Evolutionary conservation across 1,140 invertebrate species (phyloP), one percentile per base, ranked within the genome.

Genomic region (Drosophila pandora): DNA sequence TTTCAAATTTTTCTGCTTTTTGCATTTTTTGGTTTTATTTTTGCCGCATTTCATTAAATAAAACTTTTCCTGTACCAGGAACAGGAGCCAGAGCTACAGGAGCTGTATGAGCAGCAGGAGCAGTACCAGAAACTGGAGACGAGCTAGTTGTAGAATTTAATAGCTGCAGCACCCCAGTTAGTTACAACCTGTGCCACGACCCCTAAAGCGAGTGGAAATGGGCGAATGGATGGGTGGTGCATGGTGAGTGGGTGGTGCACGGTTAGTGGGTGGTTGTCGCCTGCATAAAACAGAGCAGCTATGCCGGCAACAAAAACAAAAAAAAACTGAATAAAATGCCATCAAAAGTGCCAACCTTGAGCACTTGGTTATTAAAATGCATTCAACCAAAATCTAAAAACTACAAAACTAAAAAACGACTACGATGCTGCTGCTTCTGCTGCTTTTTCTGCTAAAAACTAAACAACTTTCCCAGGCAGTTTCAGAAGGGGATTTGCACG

Each of bases 361-460:
- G 82, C 74, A 85, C 82, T 85, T 85, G 82, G 82, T 85, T 85
- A 85, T 85, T 85, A 85, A 85, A 85, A 85, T 85, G 82, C 82
- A 85, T 85, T 85, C 82, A 85, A 85, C 82, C 82, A 87, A 87
- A 87, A 85, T 85, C 82, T 87, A 87, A 87, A 85, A 85, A 85
- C 82, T 87, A 69, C 82, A 73, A 85, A 85, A 85, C 82, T 82
- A 78, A 70, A 73, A 70, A 81, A 74, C 65, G 71, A 77, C 57
- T 58, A 78, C 68, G 60, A 57, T 48, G 63, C 65, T 56, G 61
- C 49, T 56, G 60, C 39, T 22, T 17, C 47, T 28, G 21, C 43
- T 25, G 43, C 34, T 49, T 17, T 41, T 47, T 30, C 65, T 68
- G 55, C 65, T 71, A 76, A 78, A 76, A 76, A 76, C 74, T 76